A percentile compares a stretch with the other conserved stretches of the same genome.
Evolutionary conservation across 2,113 vertebrate genomes (phyloP).

Genomic region (Thymallus thymallus): DNA sequence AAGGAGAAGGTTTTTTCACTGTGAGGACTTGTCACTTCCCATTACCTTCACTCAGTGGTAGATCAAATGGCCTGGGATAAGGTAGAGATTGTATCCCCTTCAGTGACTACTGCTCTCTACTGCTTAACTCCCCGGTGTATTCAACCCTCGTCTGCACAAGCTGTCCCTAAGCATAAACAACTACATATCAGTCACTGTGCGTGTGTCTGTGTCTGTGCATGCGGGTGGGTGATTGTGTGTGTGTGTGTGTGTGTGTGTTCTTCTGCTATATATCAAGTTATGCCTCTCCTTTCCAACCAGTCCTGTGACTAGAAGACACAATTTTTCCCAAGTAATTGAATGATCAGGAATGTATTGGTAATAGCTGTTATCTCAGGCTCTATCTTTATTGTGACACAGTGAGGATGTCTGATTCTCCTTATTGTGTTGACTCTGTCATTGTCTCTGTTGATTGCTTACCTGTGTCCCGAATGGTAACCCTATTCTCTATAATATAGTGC

Average conservation of each 20-base stretch:
- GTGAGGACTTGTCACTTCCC: conserved; percentile 50
- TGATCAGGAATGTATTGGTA: not conserved
- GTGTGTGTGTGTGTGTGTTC: not conserved
- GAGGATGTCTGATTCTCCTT: too few species aligned
- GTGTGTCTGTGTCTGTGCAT: too few species aligned
- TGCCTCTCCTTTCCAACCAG: not conserved
- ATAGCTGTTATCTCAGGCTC: not conserved
- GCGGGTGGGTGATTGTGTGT: too few species aligned
- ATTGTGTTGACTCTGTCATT: too few species aligned
- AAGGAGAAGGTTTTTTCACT: conserved; percentile 40
- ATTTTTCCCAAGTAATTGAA: not conserved
- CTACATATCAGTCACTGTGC: not conserved
- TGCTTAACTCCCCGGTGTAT: conserved; percentile 10
- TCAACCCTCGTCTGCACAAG: conserved; percentile 18
- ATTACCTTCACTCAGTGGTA: conserved; percentile 34
- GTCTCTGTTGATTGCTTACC: too few species aligned
- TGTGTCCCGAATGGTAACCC: too few species aligned
- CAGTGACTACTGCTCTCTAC: conserved; percentile 6
- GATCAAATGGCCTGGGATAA: conserved; percentile 26
- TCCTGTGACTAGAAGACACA: too few species aligned
- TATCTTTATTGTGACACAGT: conserved; percentile 24
- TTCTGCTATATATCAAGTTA: not conserved
- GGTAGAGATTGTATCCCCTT: conserved; percentile 33
- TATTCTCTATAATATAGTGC: too few species aligned
- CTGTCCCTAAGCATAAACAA: conserved; percentile 4